phyloP scores from a whole-genome alignment of 2,888 invertebrate species.

The Morinoia aosen region DNA sequence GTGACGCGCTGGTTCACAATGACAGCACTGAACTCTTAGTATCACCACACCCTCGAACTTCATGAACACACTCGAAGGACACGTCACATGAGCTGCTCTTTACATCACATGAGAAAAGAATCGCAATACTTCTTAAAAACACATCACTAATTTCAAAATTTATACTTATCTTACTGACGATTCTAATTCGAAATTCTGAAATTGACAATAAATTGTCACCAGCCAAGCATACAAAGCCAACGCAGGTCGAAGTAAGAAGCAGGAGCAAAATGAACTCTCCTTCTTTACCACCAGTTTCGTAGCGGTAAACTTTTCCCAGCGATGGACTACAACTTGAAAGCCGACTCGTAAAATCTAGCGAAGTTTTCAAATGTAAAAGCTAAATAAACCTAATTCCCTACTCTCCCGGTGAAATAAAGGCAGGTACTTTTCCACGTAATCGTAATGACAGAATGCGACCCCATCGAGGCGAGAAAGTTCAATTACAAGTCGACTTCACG shows the following conservation, averaged over 20 bases:
- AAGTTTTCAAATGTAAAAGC: neutral
- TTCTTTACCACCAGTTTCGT: neutral
- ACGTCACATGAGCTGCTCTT: neutral
- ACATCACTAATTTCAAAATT: neutral
- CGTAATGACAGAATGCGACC: neutral
- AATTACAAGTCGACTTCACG: neutral
- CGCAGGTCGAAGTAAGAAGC: neutral
- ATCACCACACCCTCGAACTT: neutral
- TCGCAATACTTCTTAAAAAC: neutral
- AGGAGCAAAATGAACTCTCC: neutral
- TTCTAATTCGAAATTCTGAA: neutral
- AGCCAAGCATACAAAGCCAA: neutral
- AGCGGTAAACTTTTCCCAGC: neutral
- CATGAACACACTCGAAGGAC: neutral
- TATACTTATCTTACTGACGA: neutral
- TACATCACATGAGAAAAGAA: neutral
- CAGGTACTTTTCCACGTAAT: neutral
- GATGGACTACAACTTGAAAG: neutral
- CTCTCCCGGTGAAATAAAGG: conserved; percentile 12
- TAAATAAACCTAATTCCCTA: neutral
- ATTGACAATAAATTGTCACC: neutral
- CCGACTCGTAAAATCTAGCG: neutral
- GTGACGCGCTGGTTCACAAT: neutral
- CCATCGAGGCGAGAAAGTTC: neutral
- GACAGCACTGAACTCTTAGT: neutral